Percentiles rank a stretch among this genome's conserved stretches.
phyloP scores from a whole-genome alignment of 2,888 invertebrate genomes.

The Dolichopus griseipennis region DNA sequence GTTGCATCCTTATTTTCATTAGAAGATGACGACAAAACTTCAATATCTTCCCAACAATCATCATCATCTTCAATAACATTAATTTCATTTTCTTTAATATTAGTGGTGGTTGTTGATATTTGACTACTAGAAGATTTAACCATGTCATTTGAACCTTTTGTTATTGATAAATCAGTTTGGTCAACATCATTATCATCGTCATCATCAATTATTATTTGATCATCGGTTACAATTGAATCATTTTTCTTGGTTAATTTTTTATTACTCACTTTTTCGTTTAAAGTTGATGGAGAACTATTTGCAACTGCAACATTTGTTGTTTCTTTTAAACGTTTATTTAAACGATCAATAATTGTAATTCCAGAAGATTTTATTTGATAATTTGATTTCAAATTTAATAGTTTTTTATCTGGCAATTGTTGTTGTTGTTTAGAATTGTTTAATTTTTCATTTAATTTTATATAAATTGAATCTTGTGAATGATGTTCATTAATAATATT shows the following conservation, averaged over 20 bases:
- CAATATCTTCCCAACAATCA: constrained; percentile 34
- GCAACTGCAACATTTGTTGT: no score
- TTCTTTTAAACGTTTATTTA: constrained; percentile 7
- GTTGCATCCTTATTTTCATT: constrained; percentile 18
- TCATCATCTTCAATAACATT: constrained; percentile 26
- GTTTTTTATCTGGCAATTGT: neutral
- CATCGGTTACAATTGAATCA: neutral
- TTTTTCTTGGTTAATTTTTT: neutral
- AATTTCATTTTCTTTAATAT: neutral
- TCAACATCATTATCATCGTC: neutral
- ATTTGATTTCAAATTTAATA: neutral
- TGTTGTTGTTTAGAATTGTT: neutral
- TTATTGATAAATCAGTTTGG: neutral
- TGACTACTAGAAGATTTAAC: neutral
- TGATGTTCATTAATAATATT: neutral
- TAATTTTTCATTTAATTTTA: neutral
- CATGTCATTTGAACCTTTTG: neutral
- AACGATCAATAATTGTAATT: constrained; percentile 1
- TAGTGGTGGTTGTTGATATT: no score
- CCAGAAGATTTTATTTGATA: neutral
- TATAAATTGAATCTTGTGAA: neutral
- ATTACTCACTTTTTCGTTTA: neutral
- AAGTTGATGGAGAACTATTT: no score
- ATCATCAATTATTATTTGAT: constrained; percentile 17
- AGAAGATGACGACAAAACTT: constrained; percentile 24